phyloP scores from a whole-genome alignment of 2,113 vertebrate genomes.

The Lipophrys pholis region DNA sequence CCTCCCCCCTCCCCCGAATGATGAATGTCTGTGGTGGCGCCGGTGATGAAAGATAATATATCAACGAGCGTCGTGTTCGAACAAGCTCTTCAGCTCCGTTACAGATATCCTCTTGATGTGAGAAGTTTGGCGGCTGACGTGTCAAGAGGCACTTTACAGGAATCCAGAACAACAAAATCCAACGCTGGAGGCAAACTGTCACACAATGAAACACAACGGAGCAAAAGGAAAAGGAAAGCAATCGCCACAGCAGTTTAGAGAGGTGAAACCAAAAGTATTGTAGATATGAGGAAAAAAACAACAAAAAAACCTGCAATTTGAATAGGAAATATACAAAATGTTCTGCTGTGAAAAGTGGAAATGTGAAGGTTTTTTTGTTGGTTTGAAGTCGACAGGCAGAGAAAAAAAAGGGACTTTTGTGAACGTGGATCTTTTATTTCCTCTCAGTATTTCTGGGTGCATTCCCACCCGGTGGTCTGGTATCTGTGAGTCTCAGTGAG shows the following conservation, averaged over 20 bases:
- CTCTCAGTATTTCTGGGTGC: background rate
- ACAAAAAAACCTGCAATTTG: background rate
- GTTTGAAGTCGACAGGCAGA: background rate
- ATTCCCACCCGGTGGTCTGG: slow-evolving; percentile 25
- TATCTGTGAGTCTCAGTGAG: too few species aligned
- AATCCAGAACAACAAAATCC: slow-evolving; percentile 59
- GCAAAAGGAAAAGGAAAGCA: background rate
- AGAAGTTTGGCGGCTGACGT: slow-evolving; percentile 42
- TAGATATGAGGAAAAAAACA: background rate
- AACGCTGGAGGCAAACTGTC: slow-evolving; percentile 52
- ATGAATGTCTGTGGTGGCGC: slow-evolving; percentile 52
- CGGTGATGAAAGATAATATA: slow-evolving; percentile 56
- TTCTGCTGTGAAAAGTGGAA: background rate
- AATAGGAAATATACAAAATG: slow-evolving; percentile 4
- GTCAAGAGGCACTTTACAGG: slow-evolving; percentile 66
- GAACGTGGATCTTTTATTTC: background rate
- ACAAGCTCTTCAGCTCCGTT: slow-evolving; percentile 43
- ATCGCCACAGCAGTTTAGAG: background rate
- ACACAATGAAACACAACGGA: background rate
- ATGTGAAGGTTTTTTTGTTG: slow-evolving; percentile 12
- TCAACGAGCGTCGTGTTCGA: slow-evolving; percentile 44
- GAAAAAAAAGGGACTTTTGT: background rate
- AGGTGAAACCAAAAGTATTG: slow-evolving; percentile 11
- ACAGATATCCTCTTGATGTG: slow-evolving; percentile 57
- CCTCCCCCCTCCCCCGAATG: background rate